These are phyloP conservation scores for Syngnathoides biaculeatus DNA, from an alignment of 2,113 vertebrate genomes.

Conservation along the genomic window DNA sequence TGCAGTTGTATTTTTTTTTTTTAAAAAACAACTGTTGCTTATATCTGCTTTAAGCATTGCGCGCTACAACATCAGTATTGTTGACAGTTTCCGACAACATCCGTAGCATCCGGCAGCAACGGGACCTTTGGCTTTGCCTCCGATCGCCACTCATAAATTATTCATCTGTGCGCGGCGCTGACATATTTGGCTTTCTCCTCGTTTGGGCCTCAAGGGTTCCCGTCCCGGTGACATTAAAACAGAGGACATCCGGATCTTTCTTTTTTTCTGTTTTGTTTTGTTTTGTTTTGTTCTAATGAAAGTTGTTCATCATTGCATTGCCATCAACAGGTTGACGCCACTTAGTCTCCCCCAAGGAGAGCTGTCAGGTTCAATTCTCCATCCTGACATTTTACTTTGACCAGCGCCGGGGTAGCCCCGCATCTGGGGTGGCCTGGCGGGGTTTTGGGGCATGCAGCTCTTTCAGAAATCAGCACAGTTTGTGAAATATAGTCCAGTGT, in stretches of 20 bases:
- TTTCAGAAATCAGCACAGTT: neutral
- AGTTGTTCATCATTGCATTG: constrained; percentile 73
- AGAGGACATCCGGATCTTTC: neutral
- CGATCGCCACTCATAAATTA: constrained; percentile 14
- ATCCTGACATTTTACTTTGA: constrained; percentile 53
- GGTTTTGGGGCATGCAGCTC: neutral
- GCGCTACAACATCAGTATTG: constrained; percentile 16
- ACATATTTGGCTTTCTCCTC: constrained; percentile 9
- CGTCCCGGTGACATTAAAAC: constrained; percentile 8
- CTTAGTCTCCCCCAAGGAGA: constrained; percentile 55
- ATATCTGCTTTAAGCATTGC: neutral
- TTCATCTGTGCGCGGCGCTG: constrained; percentile 18
- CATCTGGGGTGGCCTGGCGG: neutral
- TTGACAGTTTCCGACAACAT: constrained; percentile 23
- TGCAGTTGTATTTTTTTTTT: no score
- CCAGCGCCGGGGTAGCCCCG: constrained; percentile 38
- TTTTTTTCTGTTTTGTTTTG: constrained; percentile 44
- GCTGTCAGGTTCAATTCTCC: constrained; percentile 58
- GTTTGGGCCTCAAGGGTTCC: constrained; percentile 15
- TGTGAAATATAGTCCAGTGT: neutral
- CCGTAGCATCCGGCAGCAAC: neutral
- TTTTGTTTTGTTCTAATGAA: constrained; percentile 44
- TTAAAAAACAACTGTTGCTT: no score
- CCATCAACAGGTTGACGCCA: constrained; percentile 65
- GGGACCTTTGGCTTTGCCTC: neutral